These are phyloP conservation scores for Aurelia sp. DNA, from an alignment of 30 jellyfish, hydroid and myxozoan species.

Conservation along the genomic window DNA sequence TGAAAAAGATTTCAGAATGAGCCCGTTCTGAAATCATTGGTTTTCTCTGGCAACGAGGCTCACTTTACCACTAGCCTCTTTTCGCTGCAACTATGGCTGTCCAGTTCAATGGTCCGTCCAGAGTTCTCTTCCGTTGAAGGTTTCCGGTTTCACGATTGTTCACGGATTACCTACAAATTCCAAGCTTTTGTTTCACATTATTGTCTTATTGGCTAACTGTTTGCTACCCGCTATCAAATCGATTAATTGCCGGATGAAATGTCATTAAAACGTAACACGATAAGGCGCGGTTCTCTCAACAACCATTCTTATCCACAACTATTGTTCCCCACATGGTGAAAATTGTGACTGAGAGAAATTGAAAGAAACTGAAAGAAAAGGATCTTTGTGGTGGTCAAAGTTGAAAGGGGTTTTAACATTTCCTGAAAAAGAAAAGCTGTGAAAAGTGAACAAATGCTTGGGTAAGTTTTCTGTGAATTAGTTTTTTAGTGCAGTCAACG, in stretches of 20 bases:
- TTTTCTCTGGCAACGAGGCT: background rate
- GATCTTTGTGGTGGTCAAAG: too few species aligned
- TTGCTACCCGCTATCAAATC: constrained; percentile 31
- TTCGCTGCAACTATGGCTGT: background rate
- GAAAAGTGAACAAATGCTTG: too few species aligned
- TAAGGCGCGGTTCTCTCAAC: constrained; percentile 4
- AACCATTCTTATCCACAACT: constrained; percentile 11
- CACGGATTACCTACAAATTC: constrained; percentile 52
- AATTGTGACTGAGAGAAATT: too few species aligned
- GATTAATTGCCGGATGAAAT: constrained; percentile 20
- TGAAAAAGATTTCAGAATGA: too few species aligned
- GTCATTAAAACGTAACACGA: constrained; percentile 41
- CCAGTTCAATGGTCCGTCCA: too few species aligned
- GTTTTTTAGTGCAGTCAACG: too few species aligned
- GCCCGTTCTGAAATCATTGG: too few species aligned
- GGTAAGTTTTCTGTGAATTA: too few species aligned
- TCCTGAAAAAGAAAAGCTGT: too few species aligned
- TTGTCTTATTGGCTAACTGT: constrained; percentile 47
- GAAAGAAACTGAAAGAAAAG: too few species aligned
- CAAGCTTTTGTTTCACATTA: background rate
- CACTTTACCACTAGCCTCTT: too few species aligned
- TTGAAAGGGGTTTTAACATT: too few species aligned
- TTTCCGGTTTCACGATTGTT: constrained; percentile 45
- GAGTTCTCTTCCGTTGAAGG: constrained; percentile 20
- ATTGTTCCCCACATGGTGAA: constrained; percentile 4